A percentile compares a stretch with the other conserved stretches of the same genome.
phyloP scores from a whole-genome alignment of 2,888 invertebrate genomes.

The Polydrusus pterygomalis region DNA sequence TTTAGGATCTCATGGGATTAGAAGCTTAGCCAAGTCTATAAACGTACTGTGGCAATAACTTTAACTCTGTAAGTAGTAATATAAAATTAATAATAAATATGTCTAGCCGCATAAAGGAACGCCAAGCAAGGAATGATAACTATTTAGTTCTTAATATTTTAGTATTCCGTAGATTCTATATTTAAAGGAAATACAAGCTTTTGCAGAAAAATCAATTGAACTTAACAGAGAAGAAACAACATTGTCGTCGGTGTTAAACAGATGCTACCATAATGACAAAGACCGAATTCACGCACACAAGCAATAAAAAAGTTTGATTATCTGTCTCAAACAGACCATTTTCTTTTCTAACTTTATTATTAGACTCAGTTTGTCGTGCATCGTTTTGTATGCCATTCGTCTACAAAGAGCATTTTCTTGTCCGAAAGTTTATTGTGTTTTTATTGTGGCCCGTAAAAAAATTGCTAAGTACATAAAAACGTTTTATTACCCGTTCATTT shows the following conservation, averaged over 20 bases:
- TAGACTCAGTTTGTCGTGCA: constrained; percentile 15
- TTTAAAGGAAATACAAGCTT: neutral
- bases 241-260: neutral
- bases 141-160: no score
- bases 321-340: constrained; percentile 33
- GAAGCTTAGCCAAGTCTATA: no score
- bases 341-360: constrained; percentile 38
- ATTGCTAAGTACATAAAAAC: constrained; percentile 5
- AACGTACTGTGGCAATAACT: no score
- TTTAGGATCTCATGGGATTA: no score
- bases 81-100: no score
- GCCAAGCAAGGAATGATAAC: no score
- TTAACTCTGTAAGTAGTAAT: no score
- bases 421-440: constrained; percentile 3
- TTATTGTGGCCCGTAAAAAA: constrained; percentile 4
- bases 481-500: constrained; percentile 11
- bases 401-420: neutral
- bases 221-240: constrained; percentile 1
- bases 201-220: neutral
- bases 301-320: constrained; percentile 38
- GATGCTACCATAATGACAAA: neutral
- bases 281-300: constrained; percentile 17
- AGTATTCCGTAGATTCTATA: no score
- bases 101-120: no score
- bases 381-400: constrained; percentile 3